Base-by-base conservation (phyloP, 1,140 invertebrate species). In the Ridgeia piscesae region DNA sequence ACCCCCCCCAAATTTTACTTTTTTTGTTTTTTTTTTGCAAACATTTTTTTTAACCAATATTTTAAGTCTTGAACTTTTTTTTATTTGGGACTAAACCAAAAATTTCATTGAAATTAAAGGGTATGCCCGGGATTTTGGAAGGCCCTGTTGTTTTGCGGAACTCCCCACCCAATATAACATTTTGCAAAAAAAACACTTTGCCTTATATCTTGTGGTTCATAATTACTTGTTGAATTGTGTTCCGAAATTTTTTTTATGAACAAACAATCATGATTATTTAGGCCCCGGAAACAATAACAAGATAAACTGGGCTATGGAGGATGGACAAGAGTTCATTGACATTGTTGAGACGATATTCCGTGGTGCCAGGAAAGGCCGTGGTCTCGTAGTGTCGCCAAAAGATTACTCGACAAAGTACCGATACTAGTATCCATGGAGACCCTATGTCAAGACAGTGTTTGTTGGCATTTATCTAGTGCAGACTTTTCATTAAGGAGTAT, bases 361-460 rank as follows among this genome's bases (percentile, higher is more conserved):
- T 93, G 99, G 99, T n/a, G 99, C 99, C 0, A 97, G 99, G 91
- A 99, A 99, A 97, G 99, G 99, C 33, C 96, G 99, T 92, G 99
- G 99, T 99, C 97, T 99, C 27, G 99, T 99, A 0, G 98, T 99
- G 0, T 99, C 99, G 58, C 99, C 99, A 0, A 99, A 99, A 97
- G 99, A 99, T 96, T 99, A 99, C 96, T 99, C 99, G 8, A 99
- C 99, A 8, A 99, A 99, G 97, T 99, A 99, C 97, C 97, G 99
- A 97, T 99, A 99, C 96, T 99, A 97, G 98, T 92, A 88, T 92
- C n/a, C 58, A 77, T 21, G 17, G 58, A 77, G 11, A 77, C 11
- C 58, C 58, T 21, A 31, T 27, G 27, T 77, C 2, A 77, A 17
- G 58, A 77, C 17, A 77, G 58, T 77, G 58, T 77, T 21, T 50